A percentile compares a stretch with the other conserved stretches of the same genome.
phyloP scores from a whole-genome alignment of 2,888 invertebrate genomes.

The Melanostoma scalare region DNA sequence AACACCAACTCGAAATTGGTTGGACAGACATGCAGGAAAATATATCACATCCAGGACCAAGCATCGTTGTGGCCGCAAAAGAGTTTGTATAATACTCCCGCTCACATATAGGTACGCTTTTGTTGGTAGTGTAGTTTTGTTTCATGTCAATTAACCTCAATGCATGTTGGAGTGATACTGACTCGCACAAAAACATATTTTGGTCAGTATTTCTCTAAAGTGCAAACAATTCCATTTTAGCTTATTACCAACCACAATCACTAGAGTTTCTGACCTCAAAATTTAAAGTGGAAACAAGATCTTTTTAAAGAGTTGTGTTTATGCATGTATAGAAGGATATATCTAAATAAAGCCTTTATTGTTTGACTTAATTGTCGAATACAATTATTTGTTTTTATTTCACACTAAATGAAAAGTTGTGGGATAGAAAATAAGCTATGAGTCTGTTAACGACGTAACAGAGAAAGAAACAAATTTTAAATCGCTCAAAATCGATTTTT shows the following conservation, averaged over 20 bases:
- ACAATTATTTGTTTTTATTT: no score
- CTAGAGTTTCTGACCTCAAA: conserved; percentile 11
- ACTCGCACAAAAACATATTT: conserved; percentile 1
- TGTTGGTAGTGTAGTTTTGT: not conserved
- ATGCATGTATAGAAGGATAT: not conserved
- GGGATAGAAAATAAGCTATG: no score
- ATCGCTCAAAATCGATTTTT: no score
- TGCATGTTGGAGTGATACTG: conserved; percentile 22
- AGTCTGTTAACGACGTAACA: no score
- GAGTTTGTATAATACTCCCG: not conserved
- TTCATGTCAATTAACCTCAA: conserved; percentile 11
- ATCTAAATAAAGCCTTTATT: no score
- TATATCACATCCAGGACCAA: conserved; percentile 2
- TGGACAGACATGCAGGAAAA: conserved; percentile 20
- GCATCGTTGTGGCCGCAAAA: conserved; percentile 16
- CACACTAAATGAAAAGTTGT: no score
- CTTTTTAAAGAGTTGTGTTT: not conserved
- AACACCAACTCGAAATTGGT: conserved; percentile 34
- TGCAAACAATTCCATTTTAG: conserved; percentile 8
- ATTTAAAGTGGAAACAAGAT: not conserved
- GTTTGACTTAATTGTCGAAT: no score
- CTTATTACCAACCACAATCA: conserved; percentile 17
- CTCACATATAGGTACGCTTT: conserved; percentile 1
- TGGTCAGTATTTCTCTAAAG: not conserved
- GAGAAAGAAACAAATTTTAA: no score